Evolutionary conservation across 2,113 vertebrate species (phyloP).

Genomic region (Salvelinus alpinus): DNA sequence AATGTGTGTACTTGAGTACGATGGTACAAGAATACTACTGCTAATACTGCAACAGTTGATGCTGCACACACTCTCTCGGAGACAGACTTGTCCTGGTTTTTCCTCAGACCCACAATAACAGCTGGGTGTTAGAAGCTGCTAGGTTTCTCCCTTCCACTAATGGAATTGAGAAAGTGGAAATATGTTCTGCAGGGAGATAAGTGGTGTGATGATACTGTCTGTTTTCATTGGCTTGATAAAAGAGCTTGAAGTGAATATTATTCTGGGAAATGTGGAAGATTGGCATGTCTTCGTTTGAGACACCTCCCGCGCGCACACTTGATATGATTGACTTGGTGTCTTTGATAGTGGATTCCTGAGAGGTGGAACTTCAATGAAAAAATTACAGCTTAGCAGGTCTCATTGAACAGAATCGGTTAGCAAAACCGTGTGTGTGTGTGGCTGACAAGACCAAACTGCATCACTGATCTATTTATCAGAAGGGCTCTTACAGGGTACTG

Average conservation of each 20-base stretch:
- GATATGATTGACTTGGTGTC: constrained; percentile 49
- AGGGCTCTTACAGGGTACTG: neutral
- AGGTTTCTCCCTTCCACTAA: neutral
- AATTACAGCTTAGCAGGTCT: constrained; percentile 57
- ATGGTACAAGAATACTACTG: constrained; percentile 14
- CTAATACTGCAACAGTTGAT: neutral
- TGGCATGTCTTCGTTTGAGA: neutral
- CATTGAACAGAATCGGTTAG: constrained; percentile 62
- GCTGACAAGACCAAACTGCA: constrained; percentile 7
- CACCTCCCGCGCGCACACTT: neutral
- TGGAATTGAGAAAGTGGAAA: too few relatives aligned
- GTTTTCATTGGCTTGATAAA: neutral
- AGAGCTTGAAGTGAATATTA: neutral
- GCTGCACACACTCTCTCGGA: neutral
- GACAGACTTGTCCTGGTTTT: too few relatives aligned
- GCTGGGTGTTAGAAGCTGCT: too few relatives aligned
- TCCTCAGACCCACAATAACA: too few relatives aligned
- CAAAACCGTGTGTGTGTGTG: constrained; percentile 17
- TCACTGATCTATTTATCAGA: neutral
- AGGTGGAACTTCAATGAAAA: constrained; percentile 45
- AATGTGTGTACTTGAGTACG: neutral
- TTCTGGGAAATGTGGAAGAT: too few relatives aligned
- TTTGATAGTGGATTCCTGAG: constrained; percentile 58
- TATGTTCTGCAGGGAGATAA: neutral
- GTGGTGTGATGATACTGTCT: neutral